Evolutionary conservation across 2,888 invertebrate genomes (phyloP).

Genomic region (Suillia variegata): DNA sequence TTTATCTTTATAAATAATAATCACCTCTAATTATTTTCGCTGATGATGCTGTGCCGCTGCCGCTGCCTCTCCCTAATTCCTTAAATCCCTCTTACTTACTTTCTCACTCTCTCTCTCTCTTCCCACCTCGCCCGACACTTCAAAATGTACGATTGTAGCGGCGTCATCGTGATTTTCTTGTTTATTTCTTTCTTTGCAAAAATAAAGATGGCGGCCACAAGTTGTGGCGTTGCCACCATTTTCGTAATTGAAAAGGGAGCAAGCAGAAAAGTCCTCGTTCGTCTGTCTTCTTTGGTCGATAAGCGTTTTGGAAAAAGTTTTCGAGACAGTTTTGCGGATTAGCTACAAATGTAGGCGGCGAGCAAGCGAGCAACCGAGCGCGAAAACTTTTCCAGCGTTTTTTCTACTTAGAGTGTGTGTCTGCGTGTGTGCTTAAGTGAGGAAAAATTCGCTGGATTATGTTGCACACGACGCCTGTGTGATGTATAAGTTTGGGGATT

Average conservation of each 20-base stretch:
- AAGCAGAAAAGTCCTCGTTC: too few relatives aligned
- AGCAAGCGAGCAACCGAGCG: slow-evolving; percentile 37
- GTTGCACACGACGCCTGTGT: slow-evolving; percentile 28
- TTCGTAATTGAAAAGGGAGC: slow-evolving; percentile 28
- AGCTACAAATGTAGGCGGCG: too few relatives aligned
- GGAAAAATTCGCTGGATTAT: slow-evolving; percentile 47
- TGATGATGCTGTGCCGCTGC: slow-evolving; percentile 13
- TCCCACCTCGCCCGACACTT: too few relatives aligned
- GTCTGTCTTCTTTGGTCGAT: too few relatives aligned
- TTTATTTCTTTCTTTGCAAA: too few relatives aligned
- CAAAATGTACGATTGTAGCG: too few relatives aligned
- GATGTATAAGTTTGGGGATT: slow-evolving; percentile 42
- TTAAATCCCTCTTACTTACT: too few relatives aligned
- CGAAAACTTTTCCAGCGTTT: slow-evolving; percentile 24
- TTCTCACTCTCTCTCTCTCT: too few relatives aligned
- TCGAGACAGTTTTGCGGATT: slow-evolving; percentile 50
- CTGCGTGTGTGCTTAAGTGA: slow-evolving; percentile 43
- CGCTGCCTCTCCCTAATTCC: not conserved
- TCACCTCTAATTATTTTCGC: slow-evolving; percentile 47
- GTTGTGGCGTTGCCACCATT: not conserved
- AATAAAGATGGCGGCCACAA: not conserved
- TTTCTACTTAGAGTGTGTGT: too few relatives aligned
- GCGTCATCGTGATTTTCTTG: not conserved
- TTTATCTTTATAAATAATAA: slow-evolving; percentile 48
- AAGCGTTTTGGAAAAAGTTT: slow-evolving; percentile 34